Evolutionary conservation across 2,113 vertebrate genomes (phyloP).

Genomic region (Pandion haliaetus): DNA sequence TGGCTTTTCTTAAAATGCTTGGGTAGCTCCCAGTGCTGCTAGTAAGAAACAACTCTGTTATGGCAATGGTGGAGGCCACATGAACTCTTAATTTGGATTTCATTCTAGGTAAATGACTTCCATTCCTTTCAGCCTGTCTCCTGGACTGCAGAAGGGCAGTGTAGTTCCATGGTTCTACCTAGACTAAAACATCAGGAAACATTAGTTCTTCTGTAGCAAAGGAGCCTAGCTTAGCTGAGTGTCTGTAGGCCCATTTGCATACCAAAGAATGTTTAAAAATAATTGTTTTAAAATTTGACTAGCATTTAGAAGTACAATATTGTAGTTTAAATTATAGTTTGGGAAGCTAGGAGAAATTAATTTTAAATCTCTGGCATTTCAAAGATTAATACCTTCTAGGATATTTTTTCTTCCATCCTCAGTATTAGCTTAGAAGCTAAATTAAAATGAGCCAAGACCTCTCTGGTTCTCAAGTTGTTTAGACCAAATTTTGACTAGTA

Average conservation of each 20-base stretch:
- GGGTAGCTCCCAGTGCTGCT: neutral
- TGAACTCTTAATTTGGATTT: neutral
- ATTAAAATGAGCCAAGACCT: neutral
- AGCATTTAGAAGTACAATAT: neutral
- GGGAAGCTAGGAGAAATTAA: neutral
- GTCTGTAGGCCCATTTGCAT: neutral
- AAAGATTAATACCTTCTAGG: neutral
- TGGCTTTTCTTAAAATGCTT: neutral
- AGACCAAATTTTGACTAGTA: neutral
- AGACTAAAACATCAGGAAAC: neutral
- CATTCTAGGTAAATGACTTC: neutral
- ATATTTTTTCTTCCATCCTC: neutral
- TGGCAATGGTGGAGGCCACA: neutral
- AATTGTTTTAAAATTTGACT: neutral
- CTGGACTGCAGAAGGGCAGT: neutral
- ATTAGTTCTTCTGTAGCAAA: neutral
- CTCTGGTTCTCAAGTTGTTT: neutral
- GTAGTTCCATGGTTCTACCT: neutral
- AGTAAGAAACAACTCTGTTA: neutral
- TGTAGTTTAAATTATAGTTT: neutral
- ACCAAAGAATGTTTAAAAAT: neutral
- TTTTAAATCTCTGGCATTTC: neutral
- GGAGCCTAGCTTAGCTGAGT: neutral
- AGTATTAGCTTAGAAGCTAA: neutral
- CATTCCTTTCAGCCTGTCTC: neutral